A percentile compares a stretch with the other conserved stretches of the same genome.
These are phyloP conservation scores for Rhagonycha fulva DNA, from an alignment of 2,888 invertebrate species.

Conservation along the genomic window DNA sequence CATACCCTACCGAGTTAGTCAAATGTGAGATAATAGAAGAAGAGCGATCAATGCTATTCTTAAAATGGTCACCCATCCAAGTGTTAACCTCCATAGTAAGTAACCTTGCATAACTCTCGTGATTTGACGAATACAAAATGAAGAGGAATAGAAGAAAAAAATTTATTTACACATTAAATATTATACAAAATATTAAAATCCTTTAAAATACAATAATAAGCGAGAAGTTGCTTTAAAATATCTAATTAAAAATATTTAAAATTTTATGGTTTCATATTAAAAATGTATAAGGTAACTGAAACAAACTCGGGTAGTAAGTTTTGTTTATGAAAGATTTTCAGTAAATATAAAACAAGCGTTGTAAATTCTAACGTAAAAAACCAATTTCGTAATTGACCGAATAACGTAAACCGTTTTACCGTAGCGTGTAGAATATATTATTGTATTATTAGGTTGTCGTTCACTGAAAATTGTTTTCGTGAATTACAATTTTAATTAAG, in stretches of 20 bases:
- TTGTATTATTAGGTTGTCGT: background rate
- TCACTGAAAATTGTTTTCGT: background rate
- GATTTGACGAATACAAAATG: too few species aligned
- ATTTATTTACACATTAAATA: too few species aligned
- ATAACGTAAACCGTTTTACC: background rate
- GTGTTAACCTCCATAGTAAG: too few species aligned
- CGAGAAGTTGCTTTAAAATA: background rate
- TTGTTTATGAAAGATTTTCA: background rate
- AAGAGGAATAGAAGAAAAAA: too few species aligned
- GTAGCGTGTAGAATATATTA: background rate
- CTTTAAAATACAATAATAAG: too few species aligned
- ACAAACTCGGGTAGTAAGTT: background rate
- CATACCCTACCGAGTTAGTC: too few species aligned
- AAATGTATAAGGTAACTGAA: background rate
- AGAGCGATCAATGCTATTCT: too few species aligned
- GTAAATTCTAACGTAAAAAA: background rate
- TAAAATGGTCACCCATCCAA: too few species aligned
- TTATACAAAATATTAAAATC: too few species aligned
- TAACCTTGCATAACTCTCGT: too few species aligned
- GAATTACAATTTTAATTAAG: slow-evolving; percentile 35
- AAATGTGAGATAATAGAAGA: too few species aligned
- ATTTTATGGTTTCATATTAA: background rate
- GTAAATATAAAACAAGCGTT: background rate
- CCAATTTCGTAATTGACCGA: background rate
- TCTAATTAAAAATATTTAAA: background rate